Base-by-base conservation (phyloP, 2,888 invertebrate genomes). In the Scotopteryx bipunctaria region DNA sequence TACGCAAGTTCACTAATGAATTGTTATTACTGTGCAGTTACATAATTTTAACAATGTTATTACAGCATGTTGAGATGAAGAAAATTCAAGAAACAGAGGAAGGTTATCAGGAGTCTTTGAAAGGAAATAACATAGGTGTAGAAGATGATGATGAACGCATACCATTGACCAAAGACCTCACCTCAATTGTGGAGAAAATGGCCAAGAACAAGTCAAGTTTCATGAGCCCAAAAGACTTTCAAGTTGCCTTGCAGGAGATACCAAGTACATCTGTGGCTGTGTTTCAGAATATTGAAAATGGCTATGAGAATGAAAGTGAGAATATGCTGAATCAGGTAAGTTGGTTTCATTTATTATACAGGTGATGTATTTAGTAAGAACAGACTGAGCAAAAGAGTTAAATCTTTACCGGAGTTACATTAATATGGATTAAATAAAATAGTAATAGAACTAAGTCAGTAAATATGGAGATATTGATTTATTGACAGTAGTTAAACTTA, bases 291-390 rank as follows among this genome's bases (percentile, higher is more conserved):
- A 68, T 93, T 50, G 68, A 80, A 25, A 52, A 61, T 59, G 47
- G 66, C 47, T 69, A 71, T 61, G 73, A 80, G 50, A 76, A 66
- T 63, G 76, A 81, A 33, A 71, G 75, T 17, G 82, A 87, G 60
- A 86, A 83, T 61, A 94, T 94, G 82, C 92, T 91, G 69, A 82
- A 86, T 11, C 93, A 95, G 82, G 93, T 93, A 83, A 71, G 71
- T 64, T 21, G 3, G 9, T 3, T 3, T 5, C 2, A 6, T 5
- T 29, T 29, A 9, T 29, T 15, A 15, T 15, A 32, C 1, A 15
- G 32, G 27, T 11, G 27, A n/a, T n/a, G 27, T 2, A 11, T 11
- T 27, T 11, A 27, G 11, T n/a, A n/a, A n/a, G n/a, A n/a, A n/a
- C n/a, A n/a, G n/a, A n/a, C n/a, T n/a, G n/a, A n/a, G n/a, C n/a